These are phyloP conservation scores for Trinectes maculatus DNA, from an alignment of 2,113 vertebrate genomes.

Conservation along the genomic window DNA sequence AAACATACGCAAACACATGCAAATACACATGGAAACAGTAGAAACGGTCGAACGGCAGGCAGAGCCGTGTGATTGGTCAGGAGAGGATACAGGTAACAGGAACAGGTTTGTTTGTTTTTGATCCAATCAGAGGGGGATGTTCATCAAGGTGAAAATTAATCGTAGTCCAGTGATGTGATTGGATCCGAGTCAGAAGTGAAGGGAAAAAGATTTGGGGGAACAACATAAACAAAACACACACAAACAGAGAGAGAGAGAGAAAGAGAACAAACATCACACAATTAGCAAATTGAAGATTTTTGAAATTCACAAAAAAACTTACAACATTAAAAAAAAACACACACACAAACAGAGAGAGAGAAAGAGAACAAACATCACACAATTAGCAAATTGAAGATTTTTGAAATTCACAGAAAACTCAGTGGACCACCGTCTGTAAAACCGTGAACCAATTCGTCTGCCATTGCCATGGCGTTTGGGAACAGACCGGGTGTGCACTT, in stretches of 20 bases:
- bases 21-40: constrained; percentile 75
- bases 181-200: constrained; percentile 86
- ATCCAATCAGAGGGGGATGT: constrained; percentile 73
- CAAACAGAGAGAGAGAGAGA: constrained; percentile 68
- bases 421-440: constrained; percentile 54
- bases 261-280: constrained; percentile 83
- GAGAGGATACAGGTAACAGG: constrained; percentile 79
- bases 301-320: constrained; percentile 70
- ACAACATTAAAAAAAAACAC: constrained; percentile 67
- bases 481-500: constrained; percentile 60
- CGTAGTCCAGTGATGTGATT: constrained; percentile 87
- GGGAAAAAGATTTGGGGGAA: constrained; percentile 82
- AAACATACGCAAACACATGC: constrained; percentile 39
- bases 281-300: constrained; percentile 80
- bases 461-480: not conserved
- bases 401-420: constrained; percentile 43
- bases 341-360: constrained; percentile 69
- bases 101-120: constrained; percentile 66
- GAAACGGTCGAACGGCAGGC: constrained; percentile 84
- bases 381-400: constrained; percentile 81
- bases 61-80: constrained; percentile 86
- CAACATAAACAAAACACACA: constrained; percentile 64
- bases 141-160: constrained; percentile 77
- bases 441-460: not conserved
- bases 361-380: constrained; percentile 82